A percentile compares a stretch with the other conserved stretches of the same genome.
Evolutionary conservation across 1,140 invertebrate genomes (phyloP).

Genomic region (Drosophila cardini): DNA sequence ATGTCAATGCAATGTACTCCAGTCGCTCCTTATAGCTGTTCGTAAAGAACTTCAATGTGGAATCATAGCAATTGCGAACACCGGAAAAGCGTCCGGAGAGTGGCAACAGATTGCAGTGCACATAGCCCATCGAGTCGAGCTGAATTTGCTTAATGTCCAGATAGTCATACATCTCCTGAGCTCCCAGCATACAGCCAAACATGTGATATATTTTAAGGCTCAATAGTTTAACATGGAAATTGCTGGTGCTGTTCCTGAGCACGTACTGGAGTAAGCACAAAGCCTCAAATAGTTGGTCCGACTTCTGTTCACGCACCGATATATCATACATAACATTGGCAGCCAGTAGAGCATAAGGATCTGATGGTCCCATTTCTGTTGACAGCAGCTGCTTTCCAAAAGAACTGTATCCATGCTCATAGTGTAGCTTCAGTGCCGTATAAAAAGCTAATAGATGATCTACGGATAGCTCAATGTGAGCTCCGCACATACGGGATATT

Average conservation of each 20-base stretch:
- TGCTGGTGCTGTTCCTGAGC: slow-evolving; percentile 89
- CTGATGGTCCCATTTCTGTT: slow-evolving; percentile 88
- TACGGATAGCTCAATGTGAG: slow-evolving; percentile 85
- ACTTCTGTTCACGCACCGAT: slow-evolving; percentile 86
- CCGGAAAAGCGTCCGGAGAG: slow-evolving; percentile 89
- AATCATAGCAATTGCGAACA: slow-evolving; percentile 88
- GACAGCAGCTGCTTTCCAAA: slow-evolving; percentile 85
- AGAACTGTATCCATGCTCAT: slow-evolving; percentile 85
- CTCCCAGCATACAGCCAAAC: slow-evolving; percentile 89
- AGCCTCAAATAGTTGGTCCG: slow-evolving; percentile 87
- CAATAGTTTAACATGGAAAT: slow-evolving; percentile 91
- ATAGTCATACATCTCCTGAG: slow-evolving; percentile 88
- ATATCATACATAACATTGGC: slow-evolving; percentile 91
- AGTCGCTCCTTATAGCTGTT: slow-evolving; percentile 95
- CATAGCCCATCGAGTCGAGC: slow-evolving; percentile 94
- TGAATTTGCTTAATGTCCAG: slow-evolving; percentile 98
- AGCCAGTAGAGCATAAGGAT: slow-evolving; percentile 91
- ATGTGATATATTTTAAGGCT: slow-evolving; percentile 90
- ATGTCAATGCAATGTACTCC: slow-evolving; percentile 95
- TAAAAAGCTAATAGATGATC: slow-evolving; percentile 86
- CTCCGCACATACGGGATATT: slow-evolving; percentile 88
- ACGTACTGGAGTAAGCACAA: slow-evolving; percentile 89
- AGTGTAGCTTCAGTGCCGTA: slow-evolving; percentile 85
- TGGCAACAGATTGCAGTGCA: slow-evolving; percentile 90
- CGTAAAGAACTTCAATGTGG: slow-evolving; percentile 93